Evolutionary conservation across 2,888 invertebrate species (phyloP).

Genomic region (Macrosoma leucophasiata): DNA sequence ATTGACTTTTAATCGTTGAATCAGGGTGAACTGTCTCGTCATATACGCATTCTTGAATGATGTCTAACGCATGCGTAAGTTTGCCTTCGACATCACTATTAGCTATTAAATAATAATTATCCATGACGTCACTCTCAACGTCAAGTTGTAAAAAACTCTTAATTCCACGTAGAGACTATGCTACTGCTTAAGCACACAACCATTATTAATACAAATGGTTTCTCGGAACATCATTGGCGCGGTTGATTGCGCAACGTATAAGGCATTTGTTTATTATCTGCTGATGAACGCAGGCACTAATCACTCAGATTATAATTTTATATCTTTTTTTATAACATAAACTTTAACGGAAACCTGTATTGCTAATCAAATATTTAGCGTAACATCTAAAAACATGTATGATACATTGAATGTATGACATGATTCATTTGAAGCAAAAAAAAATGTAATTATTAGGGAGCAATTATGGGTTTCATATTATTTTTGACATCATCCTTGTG

Average conservation of each 20-base stretch:
- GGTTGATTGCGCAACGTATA: constrained; percentile 57
- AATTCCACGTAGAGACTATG: constrained; percentile 45
- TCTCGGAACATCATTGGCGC: constrained; percentile 49
- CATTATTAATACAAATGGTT: constrained; percentile 53
- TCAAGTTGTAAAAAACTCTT: constrained; percentile 42
- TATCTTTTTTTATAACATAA: too few species aligned
- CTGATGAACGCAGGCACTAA: constrained; percentile 37
- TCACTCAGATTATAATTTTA: too few species aligned
- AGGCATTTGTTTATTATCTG: constrained; percentile 34
- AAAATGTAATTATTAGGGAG: too few species aligned
- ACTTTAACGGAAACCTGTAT: too few species aligned
- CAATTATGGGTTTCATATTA: too few species aligned
- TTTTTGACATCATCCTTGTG: too few species aligned
- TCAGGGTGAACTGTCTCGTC: constrained; percentile 8
- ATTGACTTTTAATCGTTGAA: constrained; percentile 20
- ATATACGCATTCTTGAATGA: constrained; percentile 19
- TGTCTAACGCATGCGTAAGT: constrained; percentile 15
- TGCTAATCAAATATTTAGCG: too few species aligned
- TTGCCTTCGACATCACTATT: constrained; percentile 8
- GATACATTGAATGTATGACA: too few species aligned
- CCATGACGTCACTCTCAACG: constrained; percentile 52
- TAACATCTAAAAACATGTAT: too few species aligned
- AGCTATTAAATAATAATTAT: constrained; percentile 30
- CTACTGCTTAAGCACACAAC: constrained; percentile 43
- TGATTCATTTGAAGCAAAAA: too few species aligned